Evolutionary conservation across 2,113 vertebrate species (phyloP).

Genomic region (Haemorhous mexicanus): DNA sequence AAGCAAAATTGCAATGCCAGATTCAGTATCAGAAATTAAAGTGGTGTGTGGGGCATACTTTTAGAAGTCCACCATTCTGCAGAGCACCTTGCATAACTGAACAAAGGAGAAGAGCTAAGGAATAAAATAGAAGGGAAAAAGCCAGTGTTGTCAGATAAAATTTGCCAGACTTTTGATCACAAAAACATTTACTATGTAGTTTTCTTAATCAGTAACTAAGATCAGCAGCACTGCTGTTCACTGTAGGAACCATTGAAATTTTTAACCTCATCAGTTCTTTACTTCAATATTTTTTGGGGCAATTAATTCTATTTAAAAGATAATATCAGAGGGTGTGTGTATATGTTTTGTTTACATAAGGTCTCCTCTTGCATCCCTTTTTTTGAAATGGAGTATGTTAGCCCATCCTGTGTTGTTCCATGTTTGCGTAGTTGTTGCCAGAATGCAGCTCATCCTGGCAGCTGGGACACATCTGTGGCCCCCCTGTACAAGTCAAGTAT

Average conservation of each 20-base stretch:
- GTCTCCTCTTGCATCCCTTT: neutral
- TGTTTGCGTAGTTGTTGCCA: neutral
- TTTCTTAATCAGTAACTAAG: neutral
- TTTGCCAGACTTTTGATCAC: conserved; percentile 51
- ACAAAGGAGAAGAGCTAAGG: neutral
- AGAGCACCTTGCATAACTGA: neutral
- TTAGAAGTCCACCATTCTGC: neutral
- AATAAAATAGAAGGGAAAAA: conserved; percentile 9
- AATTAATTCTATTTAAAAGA: neutral
- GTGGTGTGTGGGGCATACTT: neutral
- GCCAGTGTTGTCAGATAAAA: conserved; percentile 15
- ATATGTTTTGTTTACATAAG: neutral
- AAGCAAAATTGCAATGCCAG: neutral
- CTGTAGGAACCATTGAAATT: neutral
- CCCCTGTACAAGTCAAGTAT: neutral
- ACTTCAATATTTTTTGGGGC: neutral
- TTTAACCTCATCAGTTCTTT: neutral
- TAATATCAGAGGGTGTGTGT: rapidly evolving
- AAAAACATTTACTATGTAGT: neutral
- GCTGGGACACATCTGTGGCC: rapidly evolving
- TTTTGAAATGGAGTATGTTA: neutral
- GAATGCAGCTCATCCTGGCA: neutral
- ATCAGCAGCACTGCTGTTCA: neutral
- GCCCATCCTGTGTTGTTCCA: neutral
- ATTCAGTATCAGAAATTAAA: neutral